Base-by-base conservation (phyloP, 2,113 vertebrate species). In the Nesogale talazaci region DNA sequence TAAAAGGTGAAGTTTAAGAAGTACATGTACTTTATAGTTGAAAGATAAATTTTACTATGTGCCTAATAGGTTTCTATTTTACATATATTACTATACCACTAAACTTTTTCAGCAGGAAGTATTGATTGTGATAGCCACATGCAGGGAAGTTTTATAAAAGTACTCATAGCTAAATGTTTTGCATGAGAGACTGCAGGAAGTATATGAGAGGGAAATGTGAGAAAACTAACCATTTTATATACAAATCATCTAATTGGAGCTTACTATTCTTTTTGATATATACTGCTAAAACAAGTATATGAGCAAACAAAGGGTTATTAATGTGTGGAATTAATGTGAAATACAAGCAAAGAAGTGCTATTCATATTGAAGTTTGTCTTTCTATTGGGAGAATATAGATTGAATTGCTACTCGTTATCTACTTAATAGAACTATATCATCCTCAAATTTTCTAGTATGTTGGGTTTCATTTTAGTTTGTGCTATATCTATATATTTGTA, bases 61-160 rank as follows among this genome's bases (percentile, higher is more conserved):
- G 78, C 94, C 82, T 94, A n/a, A 84, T 93, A 88, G 25, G 6
- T 84, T 93, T 93, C 77, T 94, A 11, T 78, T 91, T 96, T 72
- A 92, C 88, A 40, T 72, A 94, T 90, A 2, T 87, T n/a, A 65
- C 78, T 92, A 82, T 90, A 69, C 7, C 7, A 3, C 19, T 93
- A 76, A 65, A 40, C 0, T n/a, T 95, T 87, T 88, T 88, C n/a
- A 92, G 52, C 87, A 92, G 16, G 84, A 88, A 63, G 1, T 91
- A 27, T 56, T 91, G 67, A 34, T 92, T 91, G 59, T 92, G 27
- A 63, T 92, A 86, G 74, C 88, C 46, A 72, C 80, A 63, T 79
- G 67, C 34, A 86, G 38, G 34, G 79, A 85, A 31, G 38, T 92
- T 91, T 91, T 91, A 63, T 69, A 80, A 86, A 83, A 34, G 42